Evolutionary conservation across 2,797 vertebrate genomes (phyloP), one percentile per base, ranked within the genome.

Genomic region (Acrocephalus scirpaceus): DNA sequence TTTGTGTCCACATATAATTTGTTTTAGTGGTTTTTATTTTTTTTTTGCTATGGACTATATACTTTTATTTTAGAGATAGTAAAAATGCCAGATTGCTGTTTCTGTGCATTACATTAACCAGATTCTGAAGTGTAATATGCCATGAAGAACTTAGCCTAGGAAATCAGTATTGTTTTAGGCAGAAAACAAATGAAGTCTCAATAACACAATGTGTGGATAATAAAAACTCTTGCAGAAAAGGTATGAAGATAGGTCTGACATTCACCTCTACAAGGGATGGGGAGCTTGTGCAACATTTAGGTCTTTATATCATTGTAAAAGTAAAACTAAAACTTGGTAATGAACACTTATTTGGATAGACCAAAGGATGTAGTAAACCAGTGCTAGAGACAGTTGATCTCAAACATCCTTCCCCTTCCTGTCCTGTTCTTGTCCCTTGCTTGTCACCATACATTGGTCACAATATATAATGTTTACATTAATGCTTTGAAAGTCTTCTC

Each of bases 1-100:
- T 95, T 87, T 71, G 17, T 82, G 61, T 71, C 51, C 30, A 50
- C 14, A 40, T 65, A 50, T 50, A 69, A 84, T 75, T 88, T 83
- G 16, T 67, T 91, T 82, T 76, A 69, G 23, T 74, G 45, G 3
- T 1, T 34, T 75, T 79, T 87, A 3, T 70, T 58, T 84, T 85
- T 84, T 85, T 58, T 57, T 58, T 81, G 72, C 19, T 83, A 93
- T 29, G 89, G 89, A 80, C 82, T 65, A 87, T 96, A 94, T 90
- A 95, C 11, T 94, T 96, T 89, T 80, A 96, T 95, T 84, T 92
- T 80, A 79, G 67, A 40, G 75, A 38, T 1, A 80, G 5, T 92
- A 92, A 95, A 96, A 69, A 77, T 86, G 36, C 78, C 91, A 95
- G 78, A 94, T 67, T 95, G 87, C 29, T 74, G 13, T 53, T 92